Conservation (phyloP, 2,797 vertebrate genomes). For the Gymnodraco acuticeps region DNA sequence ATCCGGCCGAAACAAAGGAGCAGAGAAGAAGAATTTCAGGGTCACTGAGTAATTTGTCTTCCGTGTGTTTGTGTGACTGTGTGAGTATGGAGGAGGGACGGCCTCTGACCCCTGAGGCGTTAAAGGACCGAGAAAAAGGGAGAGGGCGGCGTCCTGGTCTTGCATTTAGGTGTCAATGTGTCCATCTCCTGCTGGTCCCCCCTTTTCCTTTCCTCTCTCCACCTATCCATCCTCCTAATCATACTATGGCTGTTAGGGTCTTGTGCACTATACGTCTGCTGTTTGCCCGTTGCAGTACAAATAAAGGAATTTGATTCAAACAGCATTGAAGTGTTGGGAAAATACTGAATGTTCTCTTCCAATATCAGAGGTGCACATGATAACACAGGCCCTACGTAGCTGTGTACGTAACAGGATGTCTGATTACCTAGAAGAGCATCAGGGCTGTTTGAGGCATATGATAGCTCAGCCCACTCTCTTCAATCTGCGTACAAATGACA, state of each 20-base stretch:
- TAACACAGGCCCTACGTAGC: too few relatives aligned
- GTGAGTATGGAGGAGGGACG: constrained; percentile 77
- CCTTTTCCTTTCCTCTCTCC: neutral
- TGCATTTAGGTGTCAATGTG: constrained; percentile 72
- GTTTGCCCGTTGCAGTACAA: too few relatives aligned
- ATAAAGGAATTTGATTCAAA: too few relatives aligned
- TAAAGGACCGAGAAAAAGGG: constrained; percentile 61
- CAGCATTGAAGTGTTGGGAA: too few relatives aligned
- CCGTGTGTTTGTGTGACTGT: constrained; percentile 71
- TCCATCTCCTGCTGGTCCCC: constrained; percentile 45
- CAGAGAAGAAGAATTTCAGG: constrained; percentile 77
- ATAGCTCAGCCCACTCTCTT: too few relatives aligned
- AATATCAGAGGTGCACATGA: too few relatives aligned
- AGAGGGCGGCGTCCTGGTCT: constrained; percentile 51
- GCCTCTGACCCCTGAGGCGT: constrained; percentile 77
- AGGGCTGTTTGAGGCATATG: too few relatives aligned
- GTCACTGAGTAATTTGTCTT: constrained; percentile 85
- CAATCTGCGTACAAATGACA: too few relatives aligned
- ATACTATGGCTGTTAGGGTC: neutral
- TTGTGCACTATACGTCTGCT: too few relatives aligned
- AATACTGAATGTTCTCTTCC: too few relatives aligned
- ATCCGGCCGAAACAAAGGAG: constrained; percentile 67
- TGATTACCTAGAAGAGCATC: too few relatives aligned
- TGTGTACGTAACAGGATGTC: too few relatives aligned
- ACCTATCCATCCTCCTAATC: constrained; percentile 35